Evolutionary conservation across 2,113 vertebrate species (phyloP).

Genomic region (Colius striatus): DNA sequence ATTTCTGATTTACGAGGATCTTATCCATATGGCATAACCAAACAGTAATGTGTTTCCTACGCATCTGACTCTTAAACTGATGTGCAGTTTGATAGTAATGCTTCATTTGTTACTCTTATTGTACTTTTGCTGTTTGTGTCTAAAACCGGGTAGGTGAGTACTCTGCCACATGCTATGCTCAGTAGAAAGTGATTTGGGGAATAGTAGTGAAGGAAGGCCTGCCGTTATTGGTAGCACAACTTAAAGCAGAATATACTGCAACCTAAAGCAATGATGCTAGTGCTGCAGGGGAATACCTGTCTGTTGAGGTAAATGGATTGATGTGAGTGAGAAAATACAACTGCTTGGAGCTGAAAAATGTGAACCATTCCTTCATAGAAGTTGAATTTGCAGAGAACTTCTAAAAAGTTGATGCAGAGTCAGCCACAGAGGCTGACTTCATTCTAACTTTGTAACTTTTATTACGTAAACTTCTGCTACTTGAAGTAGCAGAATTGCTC

Average conservation of each 20-base stretch:
- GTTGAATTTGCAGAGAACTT: neutral
- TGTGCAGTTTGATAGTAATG: neutral
- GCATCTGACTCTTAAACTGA: neutral
- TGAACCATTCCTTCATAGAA: neutral
- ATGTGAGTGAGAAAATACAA: neutral
- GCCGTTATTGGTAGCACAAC: fast-evolving
- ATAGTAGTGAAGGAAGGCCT: neutral
- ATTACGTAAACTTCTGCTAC: neutral
- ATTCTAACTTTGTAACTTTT: neutral
- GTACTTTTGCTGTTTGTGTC: neutral
- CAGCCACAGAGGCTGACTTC: neutral
- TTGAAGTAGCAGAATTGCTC: neutral
- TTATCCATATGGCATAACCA: neutral
- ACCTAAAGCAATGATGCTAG: neutral
- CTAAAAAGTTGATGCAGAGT: neutral
- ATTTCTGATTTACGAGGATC: neutral
- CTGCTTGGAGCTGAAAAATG: neutral
- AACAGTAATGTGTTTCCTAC: neutral
- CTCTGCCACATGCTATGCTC: neutral
- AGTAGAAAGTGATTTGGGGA: neutral
- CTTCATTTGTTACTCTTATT: neutral
- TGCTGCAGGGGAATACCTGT: neutral
- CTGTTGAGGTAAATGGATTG: neutral
- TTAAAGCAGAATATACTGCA: neutral
- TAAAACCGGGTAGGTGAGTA: neutral